These are phyloP conservation scores for Hydrolagus affinis DNA, from an alignment of 2,113 vertebrate species.

Conservation along the genomic window DNA sequence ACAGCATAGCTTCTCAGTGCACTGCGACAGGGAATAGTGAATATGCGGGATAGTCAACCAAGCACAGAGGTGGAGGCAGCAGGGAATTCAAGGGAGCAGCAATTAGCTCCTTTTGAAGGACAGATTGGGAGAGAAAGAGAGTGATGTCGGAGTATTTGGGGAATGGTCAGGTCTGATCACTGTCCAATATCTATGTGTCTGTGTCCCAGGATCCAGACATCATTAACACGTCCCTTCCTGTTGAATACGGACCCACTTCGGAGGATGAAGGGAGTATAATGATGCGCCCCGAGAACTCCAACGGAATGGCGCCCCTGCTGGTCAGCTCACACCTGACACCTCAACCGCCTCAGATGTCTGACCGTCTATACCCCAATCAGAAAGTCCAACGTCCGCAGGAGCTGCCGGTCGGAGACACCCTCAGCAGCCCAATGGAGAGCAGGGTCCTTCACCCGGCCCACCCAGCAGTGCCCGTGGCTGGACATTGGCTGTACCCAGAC, in stretches of 20 bases:
- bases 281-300: slow-evolving; percentile 57
- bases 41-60: too few relatives aligned
- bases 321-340: slow-evolving; percentile 49
- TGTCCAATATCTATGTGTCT: neutral
- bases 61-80: too few relatives aligned
- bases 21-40: too few relatives aligned
- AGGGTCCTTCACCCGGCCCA: slow-evolving; percentile 42
- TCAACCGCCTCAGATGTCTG: slow-evolving; percentile 42
- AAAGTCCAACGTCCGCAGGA: slow-evolving; percentile 56
- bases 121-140: neutral
- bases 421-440: slow-evolving; percentile 54
- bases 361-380: slow-evolving; percentile 39
- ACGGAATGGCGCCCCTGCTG: slow-evolving; percentile 59
- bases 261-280: slow-evolving; percentile 64
- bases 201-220: slow-evolving; percentile 75
- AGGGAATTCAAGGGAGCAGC: too few relatives aligned
- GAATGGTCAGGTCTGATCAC: too few relatives aligned
- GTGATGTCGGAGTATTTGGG: neutral
- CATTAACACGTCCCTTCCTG: slow-evolving; percentile 72
- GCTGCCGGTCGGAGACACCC: slow-evolving; percentile 50
- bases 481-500: slow-evolving; percentile 43
- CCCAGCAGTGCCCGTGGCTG: slow-evolving; percentile 30
- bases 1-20: too few relatives aligned
- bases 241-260: slow-evolving; percentile 60
- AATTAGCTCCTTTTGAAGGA: too few relatives aligned